Percentiles rank a stretch among this genome's conserved stretches.
Evolutionary conservation across 2,888 invertebrate genomes (phyloP).

Genomic region (Chirona hameri): DNA sequence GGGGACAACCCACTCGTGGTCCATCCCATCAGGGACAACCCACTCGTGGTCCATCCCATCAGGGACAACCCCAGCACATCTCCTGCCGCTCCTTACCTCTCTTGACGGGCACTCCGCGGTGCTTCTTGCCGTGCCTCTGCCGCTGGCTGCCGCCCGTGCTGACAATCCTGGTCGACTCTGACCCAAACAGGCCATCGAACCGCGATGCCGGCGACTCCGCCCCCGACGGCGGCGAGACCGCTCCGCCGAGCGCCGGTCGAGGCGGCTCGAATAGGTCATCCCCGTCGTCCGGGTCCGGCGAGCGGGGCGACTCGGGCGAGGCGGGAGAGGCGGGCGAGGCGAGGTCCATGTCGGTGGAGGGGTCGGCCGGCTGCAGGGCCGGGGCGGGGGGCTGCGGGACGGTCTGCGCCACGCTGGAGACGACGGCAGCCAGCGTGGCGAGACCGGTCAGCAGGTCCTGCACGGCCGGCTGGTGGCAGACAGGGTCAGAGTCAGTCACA

Average conservation of each 20-base stretch:
- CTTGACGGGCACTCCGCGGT: background rate
- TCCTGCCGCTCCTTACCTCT: background rate
- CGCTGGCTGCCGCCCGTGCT: background rate
- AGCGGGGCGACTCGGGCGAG: conserved; percentile 50
- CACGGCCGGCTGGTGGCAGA: background rate
- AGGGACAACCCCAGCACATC: background rate
- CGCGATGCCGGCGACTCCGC: conserved; percentile 36
- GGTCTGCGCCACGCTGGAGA: background rate
- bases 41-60: too few species aligned
- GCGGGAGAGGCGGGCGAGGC: conserved; percentile 81
- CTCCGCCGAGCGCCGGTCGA: conserved; percentile 38
- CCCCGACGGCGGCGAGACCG: conserved; percentile 31
- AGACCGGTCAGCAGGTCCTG: background rate
- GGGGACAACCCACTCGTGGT: too few species aligned
- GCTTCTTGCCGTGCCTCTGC: background rate
- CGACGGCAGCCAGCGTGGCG: background rate
- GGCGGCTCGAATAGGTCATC: conserved; percentile 83
- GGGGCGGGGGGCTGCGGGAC: conserved; percentile 32
- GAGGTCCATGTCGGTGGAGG: conserved; percentile 60
- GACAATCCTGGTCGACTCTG: conserved; percentile 71
- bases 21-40: too few species aligned
- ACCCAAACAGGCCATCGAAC: conserved; percentile 41
- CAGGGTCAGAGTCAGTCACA: background rate
- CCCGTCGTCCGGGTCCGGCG: conserved; percentile 78
- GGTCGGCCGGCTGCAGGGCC: conserved; percentile 42